phyloP scores from a whole-genome alignment of 2,113 vertebrate species.

The Hydrochoerus hydrochaeris region DNA sequence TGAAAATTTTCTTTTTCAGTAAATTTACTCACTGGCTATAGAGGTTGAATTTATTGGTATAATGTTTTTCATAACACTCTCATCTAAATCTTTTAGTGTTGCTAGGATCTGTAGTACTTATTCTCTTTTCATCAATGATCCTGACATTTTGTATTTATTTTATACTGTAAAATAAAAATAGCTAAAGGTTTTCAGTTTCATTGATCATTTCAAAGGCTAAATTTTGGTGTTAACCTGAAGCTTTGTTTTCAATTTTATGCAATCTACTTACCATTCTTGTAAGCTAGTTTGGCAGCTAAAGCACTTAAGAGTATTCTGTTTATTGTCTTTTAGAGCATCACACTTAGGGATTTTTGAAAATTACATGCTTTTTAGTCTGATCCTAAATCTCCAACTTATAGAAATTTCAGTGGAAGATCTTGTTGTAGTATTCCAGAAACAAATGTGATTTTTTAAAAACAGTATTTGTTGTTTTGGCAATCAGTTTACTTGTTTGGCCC shows the following conservation, averaged over 20 bases:
- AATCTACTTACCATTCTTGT: background rate
- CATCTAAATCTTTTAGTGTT: background rate
- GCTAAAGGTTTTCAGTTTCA: background rate
- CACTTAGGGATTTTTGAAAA: background rate
- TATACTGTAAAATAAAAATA: background rate
- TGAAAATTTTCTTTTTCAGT: background rate
- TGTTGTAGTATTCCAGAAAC: background rate
- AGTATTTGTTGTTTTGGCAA: background rate
- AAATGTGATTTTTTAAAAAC: background rate
- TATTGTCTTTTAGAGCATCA: background rate
- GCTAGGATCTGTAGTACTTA: background rate
- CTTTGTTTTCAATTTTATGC: background rate
- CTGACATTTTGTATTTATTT: background rate
- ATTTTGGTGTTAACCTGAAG: background rate
- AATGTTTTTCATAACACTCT: background rate
- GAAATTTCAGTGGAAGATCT: background rate
- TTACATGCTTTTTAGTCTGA: background rate
- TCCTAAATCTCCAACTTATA: background rate
- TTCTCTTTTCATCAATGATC: background rate
- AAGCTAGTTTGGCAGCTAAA: background rate
- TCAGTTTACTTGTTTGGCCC: background rate
- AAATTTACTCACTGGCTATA: background rate
- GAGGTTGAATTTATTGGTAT: background rate
- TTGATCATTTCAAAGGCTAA: background rate
- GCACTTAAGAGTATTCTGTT: background rate